phyloP scores from a whole-genome alignment of 2,888 invertebrate species.

The Meteorus colon region DNA sequence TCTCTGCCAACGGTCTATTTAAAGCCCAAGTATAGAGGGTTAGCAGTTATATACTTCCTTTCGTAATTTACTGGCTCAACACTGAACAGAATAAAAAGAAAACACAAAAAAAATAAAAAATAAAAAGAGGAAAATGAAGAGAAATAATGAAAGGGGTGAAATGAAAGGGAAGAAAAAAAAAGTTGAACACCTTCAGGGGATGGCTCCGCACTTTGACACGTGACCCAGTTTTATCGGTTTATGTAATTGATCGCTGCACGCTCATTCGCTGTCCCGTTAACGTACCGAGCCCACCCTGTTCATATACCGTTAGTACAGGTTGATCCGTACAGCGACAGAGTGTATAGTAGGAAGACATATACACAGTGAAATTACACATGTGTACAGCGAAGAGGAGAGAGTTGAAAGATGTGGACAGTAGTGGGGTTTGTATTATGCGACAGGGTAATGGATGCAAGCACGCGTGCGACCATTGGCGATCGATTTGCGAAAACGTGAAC shows the following conservation, averaged over 20 bases:
- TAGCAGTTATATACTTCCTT: conserved; percentile 48
- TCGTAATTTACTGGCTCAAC: conserved; percentile 70
- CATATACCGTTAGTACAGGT: conserved; percentile 18
- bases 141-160: conserved; percentile 57
- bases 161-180: conserved; percentile 48
- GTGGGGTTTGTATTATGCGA: conserved; percentile 17
- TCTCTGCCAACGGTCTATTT: conserved; percentile 71
- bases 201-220: conserved; percentile 70
- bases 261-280: conserved; percentile 53
- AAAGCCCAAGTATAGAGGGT: conserved; percentile 61
- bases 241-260: conserved; percentile 68
- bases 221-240: conserved; percentile 70
- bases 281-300: conserved; percentile 41
- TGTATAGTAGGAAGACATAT: neutral
- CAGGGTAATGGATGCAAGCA: conserved; percentile 37
- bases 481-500: conserved; percentile 41
- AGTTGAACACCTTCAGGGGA: conserved; percentile 68
- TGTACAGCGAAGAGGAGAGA: neutral
- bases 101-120: neutral
- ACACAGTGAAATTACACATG: conserved; percentile 5
- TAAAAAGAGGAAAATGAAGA: conserved; percentile 45
- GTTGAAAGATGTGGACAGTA: neutral
- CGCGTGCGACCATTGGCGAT: conserved; percentile 35
- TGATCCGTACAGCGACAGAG: neutral
- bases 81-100: conserved; percentile 56